A percentile compares a stretch with the other conserved stretches of the same genome.
Conservation (phyloP, 2,888 invertebrate species). For the Pristionchus japonicus region DNA sequence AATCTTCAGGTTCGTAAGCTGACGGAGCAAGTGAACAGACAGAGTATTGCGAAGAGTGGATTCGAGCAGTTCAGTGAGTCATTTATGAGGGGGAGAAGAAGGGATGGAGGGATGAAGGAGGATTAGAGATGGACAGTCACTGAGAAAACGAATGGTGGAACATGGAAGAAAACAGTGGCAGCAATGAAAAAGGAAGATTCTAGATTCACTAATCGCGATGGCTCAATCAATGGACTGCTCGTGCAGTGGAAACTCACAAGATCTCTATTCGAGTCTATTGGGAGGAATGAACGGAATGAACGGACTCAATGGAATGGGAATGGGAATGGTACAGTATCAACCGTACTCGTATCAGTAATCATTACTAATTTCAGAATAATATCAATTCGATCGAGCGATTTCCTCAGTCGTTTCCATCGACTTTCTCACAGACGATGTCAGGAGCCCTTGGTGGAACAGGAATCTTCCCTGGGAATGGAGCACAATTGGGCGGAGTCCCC, state of each 20-base stretch:
- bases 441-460: constrained; percentile 42
- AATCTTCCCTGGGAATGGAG: constrained; percentile 34
- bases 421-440: constrained; percentile 42
- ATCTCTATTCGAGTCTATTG: constrained; percentile 49
- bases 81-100: background rate
- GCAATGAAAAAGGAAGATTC: background rate
- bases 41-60: constrained; percentile 57
- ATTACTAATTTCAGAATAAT: background rate
- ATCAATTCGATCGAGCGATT: constrained; percentile 18
- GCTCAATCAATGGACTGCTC: constrained; percentile 72
- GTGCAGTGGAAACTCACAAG: constrained; percentile 58
- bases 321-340: background rate
- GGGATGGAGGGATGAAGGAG: background rate
- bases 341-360: background rate
- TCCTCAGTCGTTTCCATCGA: constrained; percentile 43
- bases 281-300: constrained; percentile 48
- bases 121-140: background rate
- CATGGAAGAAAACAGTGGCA: background rate
- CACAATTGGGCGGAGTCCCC: constrained; percentile 41
- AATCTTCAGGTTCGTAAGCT: constrained; percentile 63
- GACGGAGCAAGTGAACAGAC: constrained; percentile 64
- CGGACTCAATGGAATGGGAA: constrained; percentile 20
- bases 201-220: constrained; percentile 69
- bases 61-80: constrained; percentile 71
- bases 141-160: background rate